These are phyloP conservation scores for Eupithecia subfuscata DNA, from an alignment of 2,888 invertebrate species.

Conservation along the genomic window DNA sequence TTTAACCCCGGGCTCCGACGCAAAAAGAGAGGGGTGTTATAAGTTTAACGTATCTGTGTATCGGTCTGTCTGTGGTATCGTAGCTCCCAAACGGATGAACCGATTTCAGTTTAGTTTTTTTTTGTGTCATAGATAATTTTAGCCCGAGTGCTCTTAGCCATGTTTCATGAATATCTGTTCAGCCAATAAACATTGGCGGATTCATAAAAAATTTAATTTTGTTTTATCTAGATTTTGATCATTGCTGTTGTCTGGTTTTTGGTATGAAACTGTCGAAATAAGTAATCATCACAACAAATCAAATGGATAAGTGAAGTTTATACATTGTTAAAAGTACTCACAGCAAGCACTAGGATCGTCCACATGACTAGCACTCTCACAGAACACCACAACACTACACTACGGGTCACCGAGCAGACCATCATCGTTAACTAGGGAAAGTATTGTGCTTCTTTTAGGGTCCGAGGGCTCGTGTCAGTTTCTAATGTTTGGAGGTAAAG, in stretches of 20 bases:
- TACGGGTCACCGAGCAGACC: conserved; percentile 28
- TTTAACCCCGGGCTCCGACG: no score
- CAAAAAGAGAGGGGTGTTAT: no score
- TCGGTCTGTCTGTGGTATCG: no score
- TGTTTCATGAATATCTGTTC: no score
- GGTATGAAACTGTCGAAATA: not conserved
- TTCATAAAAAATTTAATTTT: no score
- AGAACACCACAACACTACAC: conserved; percentile 16
- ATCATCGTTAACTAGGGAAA: conserved; percentile 36
- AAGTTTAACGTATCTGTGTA: no score
- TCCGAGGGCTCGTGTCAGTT: conserved; percentile 10
- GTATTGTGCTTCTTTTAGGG: conserved; percentile 37
- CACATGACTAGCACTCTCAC: conserved; percentile 33
- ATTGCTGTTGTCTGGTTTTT: not conserved
- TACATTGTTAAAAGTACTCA: conserved; percentile 19
- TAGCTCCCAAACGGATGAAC: no score
- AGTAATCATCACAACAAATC: not conserved
- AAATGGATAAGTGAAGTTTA: not conserved
- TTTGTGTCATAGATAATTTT: no score
- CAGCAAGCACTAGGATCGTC: conserved; percentile 27
- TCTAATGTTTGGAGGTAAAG: conserved; percentile 19
- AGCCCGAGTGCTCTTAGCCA: no score
- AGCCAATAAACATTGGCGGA: no score
- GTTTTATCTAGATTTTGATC: no score
- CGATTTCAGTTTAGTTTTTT: no score